Conservation (phyloP, 2,888 invertebrate genomes). For the Catotricha subobsoleta region DNA sequence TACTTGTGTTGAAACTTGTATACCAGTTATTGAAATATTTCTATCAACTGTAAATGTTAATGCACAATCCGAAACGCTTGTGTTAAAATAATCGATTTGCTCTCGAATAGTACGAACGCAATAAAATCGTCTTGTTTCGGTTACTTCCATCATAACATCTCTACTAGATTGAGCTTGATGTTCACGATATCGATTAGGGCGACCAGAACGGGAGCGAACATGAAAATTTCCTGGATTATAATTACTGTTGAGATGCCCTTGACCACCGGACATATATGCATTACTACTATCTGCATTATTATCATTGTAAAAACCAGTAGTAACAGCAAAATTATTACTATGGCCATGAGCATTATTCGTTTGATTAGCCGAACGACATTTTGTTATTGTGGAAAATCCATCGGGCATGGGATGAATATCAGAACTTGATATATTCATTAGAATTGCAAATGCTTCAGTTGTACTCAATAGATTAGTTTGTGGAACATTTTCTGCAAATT, state of each 20-base stretch:
- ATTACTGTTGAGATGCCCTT: no score
- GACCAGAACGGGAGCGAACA: slow-evolving; percentile 7
- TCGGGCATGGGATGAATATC: slow-evolving; percentile 51
- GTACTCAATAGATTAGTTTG: slow-evolving; percentile 53
- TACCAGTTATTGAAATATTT: slow-evolving; percentile 54
- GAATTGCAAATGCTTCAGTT: slow-evolving; percentile 59
- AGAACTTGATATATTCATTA: slow-evolving; percentile 65
- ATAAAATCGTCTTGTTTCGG: slow-evolving; percentile 41
- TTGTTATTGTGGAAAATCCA: slow-evolving; percentile 41
- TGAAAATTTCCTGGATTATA: not conserved
- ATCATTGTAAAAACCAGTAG: no score
- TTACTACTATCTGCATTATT: not conserved
- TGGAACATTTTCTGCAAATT: slow-evolving; percentile 70
- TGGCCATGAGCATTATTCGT: not conserved
- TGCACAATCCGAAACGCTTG: slow-evolving; percentile 53
- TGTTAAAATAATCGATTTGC: slow-evolving; percentile 55
- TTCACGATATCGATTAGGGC: slow-evolving; percentile 11
- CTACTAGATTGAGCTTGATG: slow-evolving; percentile 11
- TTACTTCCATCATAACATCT: slow-evolving; percentile 9
- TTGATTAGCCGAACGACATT: not conserved
- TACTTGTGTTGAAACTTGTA: slow-evolving; percentile 56
- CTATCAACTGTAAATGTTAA: slow-evolving; percentile 66
- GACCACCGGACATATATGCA: not conserved
- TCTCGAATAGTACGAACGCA: slow-evolving; percentile 48
- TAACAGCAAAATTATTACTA: not conserved